Conservation (phyloP, 2,888 invertebrate genomes). For the Phyllotreta striolata region DNA sequence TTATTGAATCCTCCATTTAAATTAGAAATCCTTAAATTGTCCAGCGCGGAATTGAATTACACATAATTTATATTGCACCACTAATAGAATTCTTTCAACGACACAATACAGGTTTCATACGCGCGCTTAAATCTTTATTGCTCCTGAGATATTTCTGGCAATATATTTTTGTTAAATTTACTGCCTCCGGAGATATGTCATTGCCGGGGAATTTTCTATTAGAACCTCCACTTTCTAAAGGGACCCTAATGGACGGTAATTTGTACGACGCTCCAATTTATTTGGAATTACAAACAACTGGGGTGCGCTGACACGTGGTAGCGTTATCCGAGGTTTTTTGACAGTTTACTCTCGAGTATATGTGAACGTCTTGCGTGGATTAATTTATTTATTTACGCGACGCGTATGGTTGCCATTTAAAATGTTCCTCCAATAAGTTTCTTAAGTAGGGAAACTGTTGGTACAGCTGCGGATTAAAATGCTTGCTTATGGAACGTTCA, state of each 20-base stretch:
- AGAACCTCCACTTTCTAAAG: constrained; percentile 26
- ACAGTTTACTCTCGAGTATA: constrained; percentile 19
- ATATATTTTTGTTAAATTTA: constrained; percentile 39
- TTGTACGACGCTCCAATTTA: constrained; percentile 27
- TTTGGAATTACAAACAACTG: constrained; percentile 24
- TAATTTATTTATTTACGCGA: too few species aligned
- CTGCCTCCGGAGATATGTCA: constrained; percentile 32
- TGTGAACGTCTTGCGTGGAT: constrained; percentile 19
- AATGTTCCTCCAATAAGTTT: too few species aligned
- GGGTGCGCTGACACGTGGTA: constrained; percentile 13
- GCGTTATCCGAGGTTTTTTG: constrained; percentile 8
- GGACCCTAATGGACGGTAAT: constrained; percentile 31
- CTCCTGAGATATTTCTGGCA: constrained; percentile 31
- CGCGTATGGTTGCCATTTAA: too few species aligned
- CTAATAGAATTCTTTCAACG: too few species aligned
- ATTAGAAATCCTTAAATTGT: neutral
- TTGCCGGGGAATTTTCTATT: constrained; percentile 31
- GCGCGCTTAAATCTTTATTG: neutral
- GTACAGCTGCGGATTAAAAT: too few species aligned
- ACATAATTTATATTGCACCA: too few species aligned
- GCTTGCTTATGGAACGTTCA: too few species aligned
- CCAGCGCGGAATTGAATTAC: neutral
- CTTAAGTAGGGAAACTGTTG: too few species aligned
- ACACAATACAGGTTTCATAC: neutral
- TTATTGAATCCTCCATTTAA: neutral